Evolutionary conservation across 1,140 invertebrate species (phyloP), one percentile per base, ranked within the genome.

Genomic region (Leptinotarsa lineolata): DNA sequence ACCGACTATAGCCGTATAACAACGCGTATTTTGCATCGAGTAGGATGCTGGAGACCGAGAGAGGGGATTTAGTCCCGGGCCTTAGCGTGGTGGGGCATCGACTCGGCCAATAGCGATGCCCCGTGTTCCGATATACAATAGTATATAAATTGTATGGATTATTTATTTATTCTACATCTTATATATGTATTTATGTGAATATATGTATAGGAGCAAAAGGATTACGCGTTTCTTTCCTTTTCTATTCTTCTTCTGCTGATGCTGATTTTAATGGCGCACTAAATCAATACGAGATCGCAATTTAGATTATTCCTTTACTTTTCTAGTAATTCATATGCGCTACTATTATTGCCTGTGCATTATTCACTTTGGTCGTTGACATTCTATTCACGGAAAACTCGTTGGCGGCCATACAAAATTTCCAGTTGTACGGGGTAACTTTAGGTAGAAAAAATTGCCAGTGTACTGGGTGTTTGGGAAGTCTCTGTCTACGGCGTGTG

Each of bases 81-180:
- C 73, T 74, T 63, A 60, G 70, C 22, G 75, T 78, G 76, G 82
- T 81, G 81, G 83, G 82, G 79, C 64, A 66, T 63, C 71, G 59
- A 13, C 61, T 20, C 73, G 73, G 76, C 83, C 82, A 84, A 84
- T 84, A 72, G 72, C 64, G 48, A 60, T 13, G 8, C 58, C 60
- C 65, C 72, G 54, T 77, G 67, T 71, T 75, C 80, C 83, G 80
- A 84, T 84, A 83, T 82, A 84, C 83, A 84, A 84, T 84, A 84
- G 79, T 84, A 83, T 81, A 84, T 84, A 84, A 84, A 84, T 84
- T 84, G 81, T 84, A 84, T 84, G 82, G 83, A 84, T 84, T 84
- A 84, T 84, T 84, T 84, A 84, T 84, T 84, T 84, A 84, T 84
- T 84, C 83, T 79, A 79, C 82, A 82, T 81, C 78, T 84, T 84